Evolutionary conservation across 2,888 invertebrate species (phyloP).

Genomic region (Apotomis turbidana): DNA sequence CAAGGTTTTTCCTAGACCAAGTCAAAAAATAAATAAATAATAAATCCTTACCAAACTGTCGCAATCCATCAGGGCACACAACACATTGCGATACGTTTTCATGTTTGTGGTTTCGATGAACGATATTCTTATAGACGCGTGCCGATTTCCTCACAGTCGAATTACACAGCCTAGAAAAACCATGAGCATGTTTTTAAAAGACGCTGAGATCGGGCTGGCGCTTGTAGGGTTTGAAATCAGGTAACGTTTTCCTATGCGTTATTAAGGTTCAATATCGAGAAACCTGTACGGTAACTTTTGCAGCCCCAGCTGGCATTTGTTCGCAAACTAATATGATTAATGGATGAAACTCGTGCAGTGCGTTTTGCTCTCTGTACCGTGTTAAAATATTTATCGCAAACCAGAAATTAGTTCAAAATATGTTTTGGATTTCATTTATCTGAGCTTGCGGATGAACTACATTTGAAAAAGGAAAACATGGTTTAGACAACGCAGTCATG

Average conservation of each 20-base stretch:
- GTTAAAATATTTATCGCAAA: slow-evolving; percentile 55
- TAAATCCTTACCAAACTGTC: background rate
- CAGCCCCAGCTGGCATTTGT: slow-evolving; percentile 63
- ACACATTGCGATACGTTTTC: slow-evolving; percentile 39
- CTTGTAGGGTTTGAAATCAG: background rate
- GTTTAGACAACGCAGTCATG: too few species aligned
- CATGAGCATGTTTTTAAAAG: background rate
- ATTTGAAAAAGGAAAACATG: too few species aligned
- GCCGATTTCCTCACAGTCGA: background rate
- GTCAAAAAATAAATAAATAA: background rate
- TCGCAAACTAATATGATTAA: slow-evolving; percentile 70
- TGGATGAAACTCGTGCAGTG: slow-evolving; percentile 60
- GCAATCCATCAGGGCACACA: slow-evolving; percentile 10
- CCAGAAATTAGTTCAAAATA: slow-evolving; percentile 32
- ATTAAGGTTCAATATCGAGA: slow-evolving; percentile 55
- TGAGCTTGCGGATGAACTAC: too few species aligned
- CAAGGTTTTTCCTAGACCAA: too few species aligned
- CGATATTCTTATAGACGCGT: slow-evolving; percentile 2
- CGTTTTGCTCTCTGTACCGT: slow-evolving; percentile 60
- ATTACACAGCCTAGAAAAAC: background rate
- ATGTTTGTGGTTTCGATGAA: background rate
- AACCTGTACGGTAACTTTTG: slow-evolving; percentile 55
- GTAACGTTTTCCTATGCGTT: slow-evolving; percentile 48
- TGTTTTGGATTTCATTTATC: too few species aligned
- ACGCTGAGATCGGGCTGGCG: background rate